Evolutionary conservation across 1,140 invertebrate genomes (phyloP), one percentile per base, ranked within the genome.

Genomic region (Bilobella aurantiaca): DNA sequence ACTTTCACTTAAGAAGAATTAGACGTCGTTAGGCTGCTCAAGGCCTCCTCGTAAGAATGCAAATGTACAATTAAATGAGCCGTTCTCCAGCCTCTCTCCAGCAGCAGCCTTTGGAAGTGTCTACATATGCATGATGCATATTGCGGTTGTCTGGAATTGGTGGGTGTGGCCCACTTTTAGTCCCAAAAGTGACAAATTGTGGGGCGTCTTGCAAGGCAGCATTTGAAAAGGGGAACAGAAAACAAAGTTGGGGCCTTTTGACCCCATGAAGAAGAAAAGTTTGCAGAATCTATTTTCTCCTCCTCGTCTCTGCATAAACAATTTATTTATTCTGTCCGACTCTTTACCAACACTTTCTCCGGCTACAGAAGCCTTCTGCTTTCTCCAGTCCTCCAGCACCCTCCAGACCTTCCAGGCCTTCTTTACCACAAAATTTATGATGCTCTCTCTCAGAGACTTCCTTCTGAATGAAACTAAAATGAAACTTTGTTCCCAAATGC

Each of bases 341-440:
- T 37, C 57, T 27, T 32, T n/a, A n/a, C n/a, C n/a, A n/a, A n/a
- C n/a, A n/a, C n/a, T 47, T 42, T 42, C 63, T 49, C 27, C 18
- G 23, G 2, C 12, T 18, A 23, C 58, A 30, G 28, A 23, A 42
- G 28, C 58, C 27, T 27, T 27, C 25, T 58, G 29, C 30, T 34
- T 60, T 30, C 29, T 58, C 60, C 49, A 63, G 34, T n/a, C n/a
- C n/a, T n/a, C n/a, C n/a, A n/a, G n/a, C n/a, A n/a, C n/a, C n/a
- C n/a, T n/a, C n/a, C n/a, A n/a, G n/a, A n/a, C n/a, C n/a, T n/a
- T n/a, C n/a, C n/a, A n/a, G n/a, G n/a, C n/a, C n/a, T n/a, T n/a
- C n/a, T n/a, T n/a, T n/a, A n/a, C n/a, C n/a, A n/a, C n/a, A n/a
- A 47, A 46, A 60, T 66, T 66, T 66, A 66, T 66, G 65, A 62